Base-by-base conservation (phyloP, 2,888 invertebrate genomes). In the Ormyrus thymus region DNA sequence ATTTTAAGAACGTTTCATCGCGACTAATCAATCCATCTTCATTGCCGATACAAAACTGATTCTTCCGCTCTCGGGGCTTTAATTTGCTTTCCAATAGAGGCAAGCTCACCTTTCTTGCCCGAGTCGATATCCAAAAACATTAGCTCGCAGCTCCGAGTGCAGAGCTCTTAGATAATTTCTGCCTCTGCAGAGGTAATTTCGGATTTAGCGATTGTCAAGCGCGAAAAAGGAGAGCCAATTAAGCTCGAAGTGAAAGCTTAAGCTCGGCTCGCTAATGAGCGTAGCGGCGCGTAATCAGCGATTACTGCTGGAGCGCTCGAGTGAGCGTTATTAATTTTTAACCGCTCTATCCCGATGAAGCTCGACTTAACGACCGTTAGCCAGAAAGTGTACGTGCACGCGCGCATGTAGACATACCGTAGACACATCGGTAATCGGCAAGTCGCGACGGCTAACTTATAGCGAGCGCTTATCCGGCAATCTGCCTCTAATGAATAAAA, bases 301-400 rank as follows among this genome's bases (percentile, higher is more conserved):
- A 64, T 13, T 46, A 45, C 13, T 4, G 48, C 48, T 46, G 43
- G 7, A 59, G 59, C 15, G 59, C 29, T 58, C 69, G n/a, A 11
- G 59, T 48, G 51, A 45, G 51, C 6, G 46, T 64, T 71, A 76
- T 76, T 70, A 53, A 80, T 80, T 75, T 80, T 77, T 81, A 45
- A 53, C 13, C 46, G n/a, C 6, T 61, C 45, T 48, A 45, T 45
- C 45, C 13, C n/a, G 7, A 64, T 50, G 58, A 58, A 55, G 68
- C 73, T 59, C 58, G 76, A 69, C 76, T 70, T 81, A 81, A 82
- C 81, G 82, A 82, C 81, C 80, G 78, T 78, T 79, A 79, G 77
- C 56, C 73, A 46, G 43, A 29, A 75, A 76, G 72, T 53, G 29
- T 58, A 61, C 29, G 29, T 29, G 29, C 29, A 29, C 4, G 29